phyloP scores from a whole-genome alignment of 2,888 invertebrate species.

The Syrista parreyssii region DNA sequence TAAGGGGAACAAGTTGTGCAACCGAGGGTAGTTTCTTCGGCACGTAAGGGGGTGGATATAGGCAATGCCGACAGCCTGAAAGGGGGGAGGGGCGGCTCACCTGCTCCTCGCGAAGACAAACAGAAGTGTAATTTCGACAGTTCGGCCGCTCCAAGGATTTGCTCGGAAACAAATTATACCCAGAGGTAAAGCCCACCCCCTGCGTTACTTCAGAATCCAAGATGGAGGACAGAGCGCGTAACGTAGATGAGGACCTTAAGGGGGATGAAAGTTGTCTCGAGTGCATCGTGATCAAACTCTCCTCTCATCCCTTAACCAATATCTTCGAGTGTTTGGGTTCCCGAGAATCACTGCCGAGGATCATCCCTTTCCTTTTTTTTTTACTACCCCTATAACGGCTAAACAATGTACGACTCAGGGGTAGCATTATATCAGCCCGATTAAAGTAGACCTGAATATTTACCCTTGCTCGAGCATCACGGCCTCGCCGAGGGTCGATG shows the following conservation, averaged over 20 bases:
- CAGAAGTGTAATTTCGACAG: constrained; percentile 18
- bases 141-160: not conserved
- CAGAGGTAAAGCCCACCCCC: not conserved
- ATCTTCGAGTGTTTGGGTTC: not conserved
- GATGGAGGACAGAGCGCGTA: not conserved
- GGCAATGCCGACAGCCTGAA: not conserved
- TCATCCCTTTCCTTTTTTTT: not conserved
- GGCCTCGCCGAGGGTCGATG: not conserved
- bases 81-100: too few relatives aligned
- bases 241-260: not conserved
- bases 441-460: not conserved
- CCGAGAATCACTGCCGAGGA: not conserved
- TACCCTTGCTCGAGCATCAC: not conserved
- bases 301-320: not conserved
- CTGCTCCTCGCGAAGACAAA: constrained; percentile 5
- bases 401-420: not conserved
- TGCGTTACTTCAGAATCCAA: not conserved
- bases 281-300: not conserved
- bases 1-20: not conserved
- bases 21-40: not conserved
- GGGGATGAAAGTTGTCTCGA: not conserved
- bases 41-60: not conserved
- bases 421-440: not conserved
- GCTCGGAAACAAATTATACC: not conserved
- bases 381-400: not conserved